Evolutionary conservation across 2,888 invertebrate species (phyloP), one percentile per base, ranked within the genome.

Genomic region (Plusia festucae): DNA sequence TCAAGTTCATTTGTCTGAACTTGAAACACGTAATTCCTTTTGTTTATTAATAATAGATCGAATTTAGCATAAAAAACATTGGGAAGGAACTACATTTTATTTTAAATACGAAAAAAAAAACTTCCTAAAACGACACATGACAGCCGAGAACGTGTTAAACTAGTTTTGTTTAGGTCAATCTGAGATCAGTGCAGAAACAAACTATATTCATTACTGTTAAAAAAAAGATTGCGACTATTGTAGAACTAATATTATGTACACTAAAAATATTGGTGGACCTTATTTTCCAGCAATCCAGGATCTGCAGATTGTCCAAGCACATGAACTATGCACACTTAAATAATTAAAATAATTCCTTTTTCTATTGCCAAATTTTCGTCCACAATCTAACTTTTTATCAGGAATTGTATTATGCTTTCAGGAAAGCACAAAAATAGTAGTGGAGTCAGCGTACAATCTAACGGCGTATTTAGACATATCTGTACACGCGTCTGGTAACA

Each of bases 401-500:
- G 7, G 30, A 15, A 13, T 5, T 13, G 3, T 34, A 34, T 15
- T 22, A 20, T 51, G 0, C 11, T 73, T 73, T 20, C 79, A 90
- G 90, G 56, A 65, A 2, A 70, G 81, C n/a, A 71, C 64, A 40
- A 30, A 13, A 2, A 4, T 76, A 9, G 20, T 9, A 15, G 4
- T 20, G 2, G 53, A 65, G 20, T 83, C 86, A 0, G 58, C 83
- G n/a, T 90, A 86, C 55, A 80, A 87, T 78, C 71, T 77, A 22
- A 80, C 75, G 1, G 90, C 91, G 0, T 70, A 70, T 18, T 63
- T 93, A n/a, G 67, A 83, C 16, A 67, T 90, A 59, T 64, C 60
- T 11, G 87, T 88, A 3, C 68, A 64, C 1, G 65, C 58, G 0
- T 84, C 90, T 16, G 91, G 90, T 8, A 87, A 82, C 20, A 82